phyloP scores from a whole-genome alignment of 2,113 vertebrate genomes.

The Gambusia holbrooki region DNA sequence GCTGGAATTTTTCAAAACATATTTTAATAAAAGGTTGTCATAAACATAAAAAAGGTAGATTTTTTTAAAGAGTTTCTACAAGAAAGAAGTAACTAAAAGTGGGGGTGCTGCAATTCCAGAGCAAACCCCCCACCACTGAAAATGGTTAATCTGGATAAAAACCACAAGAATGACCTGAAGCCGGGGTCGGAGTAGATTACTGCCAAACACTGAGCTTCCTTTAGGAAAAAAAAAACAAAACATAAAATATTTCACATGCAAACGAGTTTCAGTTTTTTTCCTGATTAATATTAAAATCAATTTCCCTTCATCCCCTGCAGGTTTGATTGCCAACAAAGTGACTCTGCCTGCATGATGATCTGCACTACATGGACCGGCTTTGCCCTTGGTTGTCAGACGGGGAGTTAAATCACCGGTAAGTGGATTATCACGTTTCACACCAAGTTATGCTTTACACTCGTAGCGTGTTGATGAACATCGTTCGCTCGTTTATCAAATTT shows the following conservation, averaged over 20 bases:
- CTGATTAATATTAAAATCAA: background rate
- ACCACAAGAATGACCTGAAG: background rate
- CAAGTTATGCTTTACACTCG: slow-evolving; percentile 48
- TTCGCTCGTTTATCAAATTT: background rate
- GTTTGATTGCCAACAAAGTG: slow-evolving; percentile 38
- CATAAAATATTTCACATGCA: background rate
- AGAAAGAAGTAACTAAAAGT: background rate
- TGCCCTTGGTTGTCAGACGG: slow-evolving; percentile 63
- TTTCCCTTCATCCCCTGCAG: background rate
- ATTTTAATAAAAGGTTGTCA: background rate
- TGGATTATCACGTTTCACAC: slow-evolving; percentile 64
- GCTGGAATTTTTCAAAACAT: too few species aligned
- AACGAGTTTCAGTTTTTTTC: background rate
- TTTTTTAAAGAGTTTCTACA: background rate
- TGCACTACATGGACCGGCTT: slow-evolving; percentile 53
- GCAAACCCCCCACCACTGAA: background rate
- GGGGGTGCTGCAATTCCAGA: background rate
- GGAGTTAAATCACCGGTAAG: slow-evolving; percentile 64
- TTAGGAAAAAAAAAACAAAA: background rate
- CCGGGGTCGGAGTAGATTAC: background rate
- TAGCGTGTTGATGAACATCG: background rate
- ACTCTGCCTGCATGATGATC: slow-evolving; percentile 64
- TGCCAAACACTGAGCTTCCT: background rate
- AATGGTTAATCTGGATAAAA: background rate
- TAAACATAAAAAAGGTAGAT: background rate